phyloP scores from a whole-genome alignment of 1,140 invertebrate genomes.

The Cepaea nemoralis region DNA sequence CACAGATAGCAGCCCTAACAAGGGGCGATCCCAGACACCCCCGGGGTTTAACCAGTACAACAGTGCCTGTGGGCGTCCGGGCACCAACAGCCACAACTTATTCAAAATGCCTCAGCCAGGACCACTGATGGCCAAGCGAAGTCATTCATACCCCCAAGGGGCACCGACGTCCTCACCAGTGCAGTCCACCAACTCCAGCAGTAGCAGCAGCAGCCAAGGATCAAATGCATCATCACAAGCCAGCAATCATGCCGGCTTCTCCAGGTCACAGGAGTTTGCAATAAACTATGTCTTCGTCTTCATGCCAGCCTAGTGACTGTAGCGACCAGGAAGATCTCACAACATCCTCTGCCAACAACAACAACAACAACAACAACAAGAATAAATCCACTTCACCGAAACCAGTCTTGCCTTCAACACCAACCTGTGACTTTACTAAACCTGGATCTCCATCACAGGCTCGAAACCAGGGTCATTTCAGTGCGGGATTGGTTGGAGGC shows the following conservation, averaged over 20 bases:
- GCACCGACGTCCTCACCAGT: conserved; percentile 44
- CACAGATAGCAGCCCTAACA: conserved; percentile 55
- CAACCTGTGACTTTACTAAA: conserved; percentile 37
- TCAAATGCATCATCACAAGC: neutral
- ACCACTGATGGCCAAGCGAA: conserved; percentile 56
- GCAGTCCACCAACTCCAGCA: conserved; percentile 4
- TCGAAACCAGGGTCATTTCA: conserved; percentile 13
- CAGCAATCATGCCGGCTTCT: conserved; percentile 22
- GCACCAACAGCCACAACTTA: conserved; percentile 39
- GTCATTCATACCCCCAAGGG: conserved; percentile 56
- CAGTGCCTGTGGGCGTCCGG: neutral
- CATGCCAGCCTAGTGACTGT: conserved; percentile 29
- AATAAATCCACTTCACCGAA: conserved; percentile 37
- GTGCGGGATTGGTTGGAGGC: neutral
- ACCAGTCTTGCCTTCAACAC: conserved; percentile 38
- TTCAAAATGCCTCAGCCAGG: conserved; percentile 64
- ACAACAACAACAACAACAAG: conserved; percentile 48
- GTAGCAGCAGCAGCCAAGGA: conserved; percentile 6
- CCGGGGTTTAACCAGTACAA: conserved; percentile 48
- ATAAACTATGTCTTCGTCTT: conserved; percentile 33
- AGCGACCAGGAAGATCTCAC: conserved; percentile 39
- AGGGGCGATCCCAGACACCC: conserved; percentile 56
- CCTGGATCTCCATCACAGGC: conserved; percentile 38
- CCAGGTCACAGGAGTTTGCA: conserved; percentile 40
- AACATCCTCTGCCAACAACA: conserved; percentile 33